phyloP scores from a whole-genome alignment of 1,140 invertebrate species.

The Apis mellifera region DNA sequence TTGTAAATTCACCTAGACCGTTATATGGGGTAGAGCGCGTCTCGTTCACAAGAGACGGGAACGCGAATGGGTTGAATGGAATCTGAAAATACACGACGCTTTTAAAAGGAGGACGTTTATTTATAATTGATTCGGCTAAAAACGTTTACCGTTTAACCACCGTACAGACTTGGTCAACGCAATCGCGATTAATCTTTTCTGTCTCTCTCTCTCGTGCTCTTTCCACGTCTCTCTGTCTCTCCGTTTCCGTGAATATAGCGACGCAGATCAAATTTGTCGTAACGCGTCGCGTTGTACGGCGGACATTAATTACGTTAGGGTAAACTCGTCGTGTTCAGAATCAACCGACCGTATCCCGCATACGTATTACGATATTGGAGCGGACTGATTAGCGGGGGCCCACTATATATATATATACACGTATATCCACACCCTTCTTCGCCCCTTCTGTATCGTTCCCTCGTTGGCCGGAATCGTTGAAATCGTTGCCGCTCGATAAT shows the following conservation, averaged over 20 bases:
- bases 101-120: constrained; percentile 35
- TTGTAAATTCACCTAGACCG: not conserved
- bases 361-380: constrained; percentile 37
- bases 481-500: constrained; percentile 48
- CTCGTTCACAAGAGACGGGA: not conserved
- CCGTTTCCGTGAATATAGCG: constrained; percentile 23
- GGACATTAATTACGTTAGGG: constrained; percentile 51
- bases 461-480: constrained; percentile 20
- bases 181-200: not conserved
- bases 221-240: too few relatives aligned
- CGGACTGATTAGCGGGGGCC: constrained; percentile 23
- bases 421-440: not conserved
- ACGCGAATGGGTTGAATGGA: constrained; percentile 5
- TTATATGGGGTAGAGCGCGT: not conserved
- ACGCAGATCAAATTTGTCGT: constrained; percentile 43
- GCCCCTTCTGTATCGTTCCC: not conserved
- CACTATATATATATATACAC: constrained; percentile 13
- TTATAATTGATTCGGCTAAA: constrained; percentile 46
- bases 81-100: constrained; percentile 32
- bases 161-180: not conserved
- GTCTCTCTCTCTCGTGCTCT: not conserved
- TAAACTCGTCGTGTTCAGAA: constrained; percentile 46
- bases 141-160: not conserved
- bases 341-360: constrained; percentile 38
- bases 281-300: constrained; percentile 39